Conservation (phyloP, 2,113 vertebrate genomes). For the Microtus ochrogaster region DNA sequence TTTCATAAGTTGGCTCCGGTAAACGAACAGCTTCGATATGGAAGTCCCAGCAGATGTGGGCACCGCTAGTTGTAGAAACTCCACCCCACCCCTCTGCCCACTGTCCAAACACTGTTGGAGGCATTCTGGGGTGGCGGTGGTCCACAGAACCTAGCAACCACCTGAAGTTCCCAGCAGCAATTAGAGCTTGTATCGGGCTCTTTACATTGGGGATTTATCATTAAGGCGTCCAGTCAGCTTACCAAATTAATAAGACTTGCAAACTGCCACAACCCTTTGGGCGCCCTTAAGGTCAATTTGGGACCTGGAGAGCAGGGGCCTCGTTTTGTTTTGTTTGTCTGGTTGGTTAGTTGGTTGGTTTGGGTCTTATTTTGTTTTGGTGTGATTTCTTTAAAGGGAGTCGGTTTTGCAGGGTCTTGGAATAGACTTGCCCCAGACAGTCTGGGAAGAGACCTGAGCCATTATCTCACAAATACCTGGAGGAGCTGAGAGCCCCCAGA, state of each 20-base stretch:
- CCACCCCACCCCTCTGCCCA: slow-evolving; percentile 63
- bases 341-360: background rate
- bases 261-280: slow-evolving; percentile 38
- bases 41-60: slow-evolving; percentile 88
- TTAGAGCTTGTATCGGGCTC: slow-evolving; percentile 78
- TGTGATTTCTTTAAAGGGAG: background rate
- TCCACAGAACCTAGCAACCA: slow-evolving; percentile 89
- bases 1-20: slow-evolving; percentile 92
- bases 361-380: slow-evolving; percentile 25
- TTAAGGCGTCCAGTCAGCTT: slow-evolving; percentile 66
- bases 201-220: slow-evolving; percentile 73
- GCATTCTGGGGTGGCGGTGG: slow-evolving; percentile 68
- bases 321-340: background rate
- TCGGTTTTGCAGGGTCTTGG: background rate
- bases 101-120: slow-evolving; percentile 81
- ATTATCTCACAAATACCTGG: slow-evolving; percentile 65
- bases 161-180: slow-evolving; percentile 86
- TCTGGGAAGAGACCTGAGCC: slow-evolving; percentile 50
- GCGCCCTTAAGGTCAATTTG: background rate
- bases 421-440: slow-evolving; percentile 51
- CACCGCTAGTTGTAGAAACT: slow-evolving; percentile 82
- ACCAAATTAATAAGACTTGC: slow-evolving; percentile 74
- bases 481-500: slow-evolving; percentile 19
- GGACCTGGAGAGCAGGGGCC: background rate
- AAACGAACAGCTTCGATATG: slow-evolving; percentile 91